Conservation (phyloP, 1,140 invertebrate genomes). For the Drosophila chauvacae region DNA sequence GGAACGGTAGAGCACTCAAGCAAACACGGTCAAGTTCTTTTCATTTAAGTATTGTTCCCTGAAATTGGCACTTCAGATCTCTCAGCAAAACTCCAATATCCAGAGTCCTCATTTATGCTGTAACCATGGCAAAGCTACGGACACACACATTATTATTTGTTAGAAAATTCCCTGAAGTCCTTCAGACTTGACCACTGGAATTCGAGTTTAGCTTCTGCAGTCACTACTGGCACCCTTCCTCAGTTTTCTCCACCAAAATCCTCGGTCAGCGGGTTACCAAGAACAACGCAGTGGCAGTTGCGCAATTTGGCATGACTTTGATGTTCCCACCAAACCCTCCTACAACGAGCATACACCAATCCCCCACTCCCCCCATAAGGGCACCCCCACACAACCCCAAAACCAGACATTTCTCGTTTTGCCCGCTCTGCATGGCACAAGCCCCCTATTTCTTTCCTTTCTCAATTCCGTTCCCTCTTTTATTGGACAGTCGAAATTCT, state of each 20-base stretch:
- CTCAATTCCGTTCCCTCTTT: slow-evolving; percentile 23
- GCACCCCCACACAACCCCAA: slow-evolving; percentile 14
- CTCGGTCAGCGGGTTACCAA: slow-evolving; percentile 27
- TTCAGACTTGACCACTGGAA: slow-evolving; percentile 49
- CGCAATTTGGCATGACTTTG: slow-evolving; percentile 77
- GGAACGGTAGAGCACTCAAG: no score
- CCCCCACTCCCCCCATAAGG: background rate
- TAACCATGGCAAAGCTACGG: background rate
- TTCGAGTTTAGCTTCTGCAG: slow-evolving; percentile 46
- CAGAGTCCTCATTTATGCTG: background rate
- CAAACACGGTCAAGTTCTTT: background rate
- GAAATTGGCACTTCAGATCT: slow-evolving; percentile 12
- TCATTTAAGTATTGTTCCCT: background rate
- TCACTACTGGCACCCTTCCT: background rate
- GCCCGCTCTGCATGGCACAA: slow-evolving; percentile 45
- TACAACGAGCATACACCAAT: background rate
- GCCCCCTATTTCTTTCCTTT: slow-evolving; percentile 56
- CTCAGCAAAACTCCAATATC: background rate
- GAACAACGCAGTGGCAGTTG: slow-evolving; percentile 62
- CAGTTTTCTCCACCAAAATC: background rate
- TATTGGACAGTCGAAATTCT: slow-evolving; percentile 26
- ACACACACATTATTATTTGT: slow-evolving; percentile 4
- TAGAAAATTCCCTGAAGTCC: slow-evolving; percentile 14
- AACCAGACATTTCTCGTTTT: slow-evolving; percentile 40
- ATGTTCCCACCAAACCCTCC: slow-evolving; percentile 47